A percentile compares a stretch with the other conserved stretches of the same genome.
phyloP scores from a whole-genome alignment of 1,140 invertebrate species.

The Cydia pomonella region DNA sequence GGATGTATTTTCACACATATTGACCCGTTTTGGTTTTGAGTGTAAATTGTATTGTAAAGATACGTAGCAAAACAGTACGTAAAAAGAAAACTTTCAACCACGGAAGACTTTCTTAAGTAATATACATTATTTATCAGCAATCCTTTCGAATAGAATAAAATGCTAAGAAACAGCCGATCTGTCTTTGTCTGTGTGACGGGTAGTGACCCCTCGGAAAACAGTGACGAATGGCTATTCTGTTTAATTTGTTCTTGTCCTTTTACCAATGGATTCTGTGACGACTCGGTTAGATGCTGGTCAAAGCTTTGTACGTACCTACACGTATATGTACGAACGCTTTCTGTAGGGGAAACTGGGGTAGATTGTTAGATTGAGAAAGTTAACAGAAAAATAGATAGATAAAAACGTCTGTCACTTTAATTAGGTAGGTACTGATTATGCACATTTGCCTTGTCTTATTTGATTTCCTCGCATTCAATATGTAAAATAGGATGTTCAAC shows the following conservation, averaged over 20 bases:
- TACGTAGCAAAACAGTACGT: too few relatives aligned
- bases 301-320: too few relatives aligned
- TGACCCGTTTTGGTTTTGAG: too few relatives aligned
- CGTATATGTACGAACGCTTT: not conserved
- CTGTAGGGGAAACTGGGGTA: not conserved
- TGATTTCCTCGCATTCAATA: too few relatives aligned
- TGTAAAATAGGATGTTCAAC: too few relatives aligned
- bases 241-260: slow-evolving; percentile 10
- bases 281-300: not conserved
- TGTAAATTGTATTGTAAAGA: too few relatives aligned
- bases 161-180: not conserved
- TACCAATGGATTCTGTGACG: not conserved
- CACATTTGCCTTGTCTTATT: too few relatives aligned
- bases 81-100: not conserved
- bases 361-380: not conserved
- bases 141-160: slow-evolving; percentile 4
- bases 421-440: too few relatives aligned
- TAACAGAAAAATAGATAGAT: too few relatives aligned
- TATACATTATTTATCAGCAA: slow-evolving; percentile 9
- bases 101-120: not conserved
- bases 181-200: slow-evolving; percentile 8
- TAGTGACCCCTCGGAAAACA: slow-evolving; percentile 6
- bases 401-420: too few relatives aligned
- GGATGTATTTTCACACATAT: too few relatives aligned
- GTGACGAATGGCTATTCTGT: not conserved